Evolutionary conservation across 1,140 invertebrate genomes (phyloP).

Genomic region (Leptopilina boulardi): DNA sequence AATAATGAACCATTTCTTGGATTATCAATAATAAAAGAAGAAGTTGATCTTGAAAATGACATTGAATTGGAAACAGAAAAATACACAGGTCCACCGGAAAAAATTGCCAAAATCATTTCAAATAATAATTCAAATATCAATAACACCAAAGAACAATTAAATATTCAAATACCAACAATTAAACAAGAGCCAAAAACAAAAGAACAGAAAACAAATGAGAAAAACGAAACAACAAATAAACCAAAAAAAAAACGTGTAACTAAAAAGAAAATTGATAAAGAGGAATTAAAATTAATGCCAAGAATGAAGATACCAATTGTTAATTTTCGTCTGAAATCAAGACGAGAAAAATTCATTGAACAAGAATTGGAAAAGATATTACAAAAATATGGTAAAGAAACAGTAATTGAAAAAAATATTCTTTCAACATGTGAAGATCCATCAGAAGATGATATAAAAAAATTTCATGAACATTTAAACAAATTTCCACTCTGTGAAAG

Average conservation of each 20-base stretch:
- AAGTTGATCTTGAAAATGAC: neutral
- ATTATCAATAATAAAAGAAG: neutral
- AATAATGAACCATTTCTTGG: neutral
- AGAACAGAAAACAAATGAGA: no score
- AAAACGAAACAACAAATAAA: no score
- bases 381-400: neutral
- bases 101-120: neutral
- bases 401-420: neutral
- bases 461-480: neutral
- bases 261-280: no score
- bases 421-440: neutral
- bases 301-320: no score
- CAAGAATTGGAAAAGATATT: neutral
- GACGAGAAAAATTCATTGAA: neutral
- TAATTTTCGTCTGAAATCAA: neutral
- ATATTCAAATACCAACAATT: neutral
- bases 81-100: neutral
- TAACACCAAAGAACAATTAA: neutral
- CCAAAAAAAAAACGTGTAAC: no score
- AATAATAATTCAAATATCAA: neutral
- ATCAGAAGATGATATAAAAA: neutral
- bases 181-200: no score
- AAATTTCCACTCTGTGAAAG: conserved; percentile 11
- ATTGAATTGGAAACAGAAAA: neutral
- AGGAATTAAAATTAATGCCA: no score